A percentile compares a stretch with the other conserved stretches of the same genome.
phyloP scores from a whole-genome alignment of 2,113 vertebrate species.

The Setophaga petechia region DNA sequence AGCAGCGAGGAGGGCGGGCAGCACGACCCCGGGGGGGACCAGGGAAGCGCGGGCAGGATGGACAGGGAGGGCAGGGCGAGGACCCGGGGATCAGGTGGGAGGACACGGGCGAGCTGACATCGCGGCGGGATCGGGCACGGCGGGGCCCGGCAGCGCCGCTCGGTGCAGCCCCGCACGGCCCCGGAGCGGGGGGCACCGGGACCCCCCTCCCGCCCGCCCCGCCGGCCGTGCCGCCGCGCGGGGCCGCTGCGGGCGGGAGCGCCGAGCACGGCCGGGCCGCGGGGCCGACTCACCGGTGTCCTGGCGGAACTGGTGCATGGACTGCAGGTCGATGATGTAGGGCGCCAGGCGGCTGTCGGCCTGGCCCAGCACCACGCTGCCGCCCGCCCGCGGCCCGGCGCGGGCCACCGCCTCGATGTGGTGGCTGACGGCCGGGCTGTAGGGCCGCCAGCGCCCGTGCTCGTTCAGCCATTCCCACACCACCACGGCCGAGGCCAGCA shows the following conservation, averaged over 20 bases:
- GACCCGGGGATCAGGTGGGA: neutral
- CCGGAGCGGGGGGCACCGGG: neutral
- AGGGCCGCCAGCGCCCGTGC: conserved; percentile 95
- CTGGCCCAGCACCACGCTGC: conserved; percentile 92
- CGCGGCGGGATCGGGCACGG: neutral
- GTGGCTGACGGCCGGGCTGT: conserved; percentile 94
- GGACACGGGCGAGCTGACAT: neutral
- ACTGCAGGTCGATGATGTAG: conserved; percentile 93
- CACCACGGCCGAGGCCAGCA: neutral
- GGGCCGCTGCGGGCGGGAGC: neutral
- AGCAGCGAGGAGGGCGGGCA: neutral
- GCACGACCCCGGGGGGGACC: neutral
- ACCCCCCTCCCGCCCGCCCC: neutral
- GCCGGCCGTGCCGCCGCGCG: neutral
- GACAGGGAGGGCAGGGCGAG: neutral
- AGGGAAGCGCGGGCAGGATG: fast-evolving
- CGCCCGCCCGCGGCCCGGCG: conserved; percentile 86
- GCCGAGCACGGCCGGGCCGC: neutral
- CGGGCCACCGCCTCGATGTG: conserved; percentile 96
- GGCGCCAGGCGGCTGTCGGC: conserved; percentile 89
- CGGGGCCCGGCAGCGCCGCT: neutral
- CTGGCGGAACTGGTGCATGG: conserved; percentile 95
- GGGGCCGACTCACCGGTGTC: conserved; percentile 86
- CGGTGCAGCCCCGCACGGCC: neutral
- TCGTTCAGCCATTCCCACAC: conserved; percentile 34